Conservation (phyloP, 2,888 invertebrate species). For the Crossocerus cetratus region DNA sequence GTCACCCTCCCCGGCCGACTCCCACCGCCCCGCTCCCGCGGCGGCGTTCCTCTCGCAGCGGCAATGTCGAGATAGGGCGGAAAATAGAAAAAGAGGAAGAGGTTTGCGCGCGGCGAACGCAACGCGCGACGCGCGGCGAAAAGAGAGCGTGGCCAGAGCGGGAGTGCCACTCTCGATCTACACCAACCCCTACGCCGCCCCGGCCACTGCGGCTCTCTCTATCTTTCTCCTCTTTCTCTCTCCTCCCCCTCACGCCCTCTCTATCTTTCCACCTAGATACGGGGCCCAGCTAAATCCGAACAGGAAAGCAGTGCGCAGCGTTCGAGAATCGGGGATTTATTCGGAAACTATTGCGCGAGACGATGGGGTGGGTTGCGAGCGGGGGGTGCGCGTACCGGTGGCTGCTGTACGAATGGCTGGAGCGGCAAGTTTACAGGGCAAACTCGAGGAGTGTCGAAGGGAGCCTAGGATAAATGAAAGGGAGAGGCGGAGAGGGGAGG, state of each 20-base stretch:
- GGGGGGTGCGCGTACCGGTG: slow-evolving; percentile 28
- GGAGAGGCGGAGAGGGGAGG: not conserved
- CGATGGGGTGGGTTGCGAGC: slow-evolving; percentile 56
- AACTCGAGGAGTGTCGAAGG: slow-evolving; percentile 40
- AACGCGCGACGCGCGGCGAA: slow-evolving; percentile 20
- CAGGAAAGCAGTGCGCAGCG: slow-evolving; percentile 70
- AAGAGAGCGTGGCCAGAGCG: too few relatives aligned
- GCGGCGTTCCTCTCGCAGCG: too few relatives aligned
- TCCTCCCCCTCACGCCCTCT: too few relatives aligned
- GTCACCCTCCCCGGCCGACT: too few relatives aligned
- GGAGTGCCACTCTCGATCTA: slow-evolving; percentile 44
- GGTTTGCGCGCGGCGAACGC: slow-evolving; percentile 29
- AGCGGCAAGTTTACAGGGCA: slow-evolving; percentile 50
- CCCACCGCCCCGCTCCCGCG: too few relatives aligned
- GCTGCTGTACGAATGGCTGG: slow-evolving; percentile 52
- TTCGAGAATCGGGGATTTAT: slow-evolving; percentile 75
- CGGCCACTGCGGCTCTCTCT: slow-evolving; percentile 35
- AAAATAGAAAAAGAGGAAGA: slow-evolving; percentile 34
- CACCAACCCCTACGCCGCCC: slow-evolving; percentile 39
- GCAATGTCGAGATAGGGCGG: slow-evolving; percentile 26
- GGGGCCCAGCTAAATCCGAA: slow-evolving; percentile 70
- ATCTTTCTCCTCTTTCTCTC: too few relatives aligned
- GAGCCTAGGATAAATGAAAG: not conserved
- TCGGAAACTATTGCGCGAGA: slow-evolving; percentile 71
- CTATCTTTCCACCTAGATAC: slow-evolving; percentile 58